Evolutionary conservation across 2,113 vertebrate genomes (phyloP).

Genomic region (Epinephelus lanceolatus): DNA sequence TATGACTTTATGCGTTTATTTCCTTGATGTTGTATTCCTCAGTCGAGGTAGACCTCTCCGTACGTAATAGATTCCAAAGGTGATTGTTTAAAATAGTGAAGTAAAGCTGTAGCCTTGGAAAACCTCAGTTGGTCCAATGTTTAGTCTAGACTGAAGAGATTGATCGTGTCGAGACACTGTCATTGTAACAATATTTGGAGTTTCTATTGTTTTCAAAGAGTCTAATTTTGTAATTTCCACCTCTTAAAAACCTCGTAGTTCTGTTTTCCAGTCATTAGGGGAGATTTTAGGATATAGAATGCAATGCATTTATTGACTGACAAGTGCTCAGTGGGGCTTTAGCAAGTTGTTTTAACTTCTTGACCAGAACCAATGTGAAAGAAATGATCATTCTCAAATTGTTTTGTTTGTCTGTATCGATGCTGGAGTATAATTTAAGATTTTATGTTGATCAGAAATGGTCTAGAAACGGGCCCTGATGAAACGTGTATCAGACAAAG

Average conservation of each 20-base stretch:
- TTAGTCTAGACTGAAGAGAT: constrained; percentile 48
- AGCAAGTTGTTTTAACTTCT: constrained; percentile 44
- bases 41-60: constrained; percentile 83
- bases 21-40: constrained; percentile 78
- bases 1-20: constrained; percentile 82
- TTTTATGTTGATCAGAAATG: constrained; percentile 42
- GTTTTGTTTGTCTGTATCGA: constrained; percentile 32
- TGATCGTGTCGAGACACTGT: constrained; percentile 44
- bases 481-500: constrained; percentile 27
- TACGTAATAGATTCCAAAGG: constrained; percentile 73
- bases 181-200: constrained; percentile 43
- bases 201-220: constrained; percentile 51
- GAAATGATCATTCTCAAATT: constrained; percentile 34
- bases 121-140: constrained; percentile 64
- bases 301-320: constrained; percentile 43
- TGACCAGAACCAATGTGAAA: constrained; percentile 54
- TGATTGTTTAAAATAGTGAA: constrained; percentile 57
- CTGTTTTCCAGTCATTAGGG: constrained; percentile 46
- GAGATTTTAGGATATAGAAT: constrained; percentile 44
- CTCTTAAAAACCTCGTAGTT: constrained; percentile 31
- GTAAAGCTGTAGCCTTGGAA: constrained; percentile 64
- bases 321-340: constrained; percentile 29
- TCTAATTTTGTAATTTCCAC: constrained; percentile 37
- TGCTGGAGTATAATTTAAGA: constrained; percentile 26
- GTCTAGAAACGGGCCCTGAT: neutral